Evolutionary conservation across 1,140 invertebrate species (phyloP).

Genomic region (Rhopalosiphum maidis): DNA sequence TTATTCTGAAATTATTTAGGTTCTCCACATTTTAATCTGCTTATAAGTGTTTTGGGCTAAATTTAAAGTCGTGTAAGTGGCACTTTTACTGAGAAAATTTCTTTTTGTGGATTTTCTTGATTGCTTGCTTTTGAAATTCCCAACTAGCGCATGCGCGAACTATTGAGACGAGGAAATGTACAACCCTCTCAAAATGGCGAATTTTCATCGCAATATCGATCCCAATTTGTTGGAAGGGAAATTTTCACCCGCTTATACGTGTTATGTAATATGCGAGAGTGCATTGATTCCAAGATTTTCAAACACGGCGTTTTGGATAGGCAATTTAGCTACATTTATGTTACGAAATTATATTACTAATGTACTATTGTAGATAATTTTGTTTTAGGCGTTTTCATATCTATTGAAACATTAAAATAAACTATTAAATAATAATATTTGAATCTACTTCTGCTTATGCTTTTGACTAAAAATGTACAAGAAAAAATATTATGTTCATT

Average conservation of each 20-base stretch:
- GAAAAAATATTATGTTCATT: not conserved
- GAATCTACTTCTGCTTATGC: not conserved
- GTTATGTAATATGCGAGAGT: not conserved
- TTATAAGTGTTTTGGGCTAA: not conserved
- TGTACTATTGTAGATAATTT: not conserved
- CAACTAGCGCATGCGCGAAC: not conserved
- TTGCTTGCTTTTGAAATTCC: not conserved
- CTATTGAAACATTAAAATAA: not conserved
- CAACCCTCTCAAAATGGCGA: constrained; percentile 27
- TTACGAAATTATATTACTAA: not conserved
- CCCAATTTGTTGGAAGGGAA: not conserved
- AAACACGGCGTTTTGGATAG: constrained; percentile 1
- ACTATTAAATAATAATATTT: not conserved
- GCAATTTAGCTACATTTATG: constrained; percentile 34
- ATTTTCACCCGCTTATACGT: not conserved
- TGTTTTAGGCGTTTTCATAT: not conserved
- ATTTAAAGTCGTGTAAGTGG: not conserved
- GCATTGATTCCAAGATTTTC: not conserved
- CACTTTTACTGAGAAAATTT: not conserved
- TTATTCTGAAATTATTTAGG: not conserved
- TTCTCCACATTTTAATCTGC: not conserved
- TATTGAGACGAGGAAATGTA: not conserved
- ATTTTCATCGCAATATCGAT: constrained; percentile 6
- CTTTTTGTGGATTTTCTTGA: not conserved
- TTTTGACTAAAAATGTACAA: not conserved